These are phyloP conservation scores for Drosophila fuyamai DNA, from an alignment of 1,140 invertebrate genomes.

Conservation along the genomic window DNA sequence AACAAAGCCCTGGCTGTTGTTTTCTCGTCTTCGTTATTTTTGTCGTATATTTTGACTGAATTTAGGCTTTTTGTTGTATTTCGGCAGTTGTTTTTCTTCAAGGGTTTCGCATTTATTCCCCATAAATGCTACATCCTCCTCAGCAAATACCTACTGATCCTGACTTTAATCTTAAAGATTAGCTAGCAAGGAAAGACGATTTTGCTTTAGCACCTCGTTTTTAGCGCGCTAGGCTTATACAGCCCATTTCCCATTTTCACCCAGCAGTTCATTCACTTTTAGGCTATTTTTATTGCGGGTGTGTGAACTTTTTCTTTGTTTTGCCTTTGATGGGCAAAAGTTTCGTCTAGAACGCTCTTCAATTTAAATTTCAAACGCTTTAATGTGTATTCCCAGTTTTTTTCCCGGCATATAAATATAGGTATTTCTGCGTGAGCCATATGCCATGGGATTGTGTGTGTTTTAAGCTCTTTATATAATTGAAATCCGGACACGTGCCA, in stretches of 20 bases:
- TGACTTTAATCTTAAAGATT: conserved; percentile 46
- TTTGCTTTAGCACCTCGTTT: conserved; percentile 9
- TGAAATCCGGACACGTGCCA: conserved; percentile 70
- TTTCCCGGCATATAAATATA: background rate
- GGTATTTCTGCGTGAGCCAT: conserved; percentile 1
- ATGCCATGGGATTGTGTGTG: conserved; percentile 19
- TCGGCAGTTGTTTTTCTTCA: conserved; percentile 49
- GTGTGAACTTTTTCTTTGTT: conserved; percentile 40
- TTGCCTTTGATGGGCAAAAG: conserved; percentile 22
- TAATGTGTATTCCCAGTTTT: conserved; percentile 10
- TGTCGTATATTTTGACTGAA: conserved; percentile 32
- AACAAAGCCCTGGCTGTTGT: conserved; percentile 43
- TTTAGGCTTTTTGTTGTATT: conserved; percentile 47
- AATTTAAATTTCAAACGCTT: conserved; percentile 28
- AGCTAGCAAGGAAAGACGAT: background rate
- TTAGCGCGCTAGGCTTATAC: conserved; percentile 5
- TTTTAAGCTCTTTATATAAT: conserved; percentile 73
- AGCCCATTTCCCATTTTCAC: conserved; percentile 15
- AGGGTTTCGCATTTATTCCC: conserved; percentile 27
- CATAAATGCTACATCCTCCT: background rate
- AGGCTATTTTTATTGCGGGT: conserved; percentile 17
- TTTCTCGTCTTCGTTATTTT: conserved; percentile 39
- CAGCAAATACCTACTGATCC: conserved; percentile 12
- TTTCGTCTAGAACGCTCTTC: conserved; percentile 16
- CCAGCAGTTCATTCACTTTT: conserved; percentile 43